Evolutionary conservation across 2,113 vertebrate species (phyloP).

Genomic region (Gavialis gangeticus): DNA sequence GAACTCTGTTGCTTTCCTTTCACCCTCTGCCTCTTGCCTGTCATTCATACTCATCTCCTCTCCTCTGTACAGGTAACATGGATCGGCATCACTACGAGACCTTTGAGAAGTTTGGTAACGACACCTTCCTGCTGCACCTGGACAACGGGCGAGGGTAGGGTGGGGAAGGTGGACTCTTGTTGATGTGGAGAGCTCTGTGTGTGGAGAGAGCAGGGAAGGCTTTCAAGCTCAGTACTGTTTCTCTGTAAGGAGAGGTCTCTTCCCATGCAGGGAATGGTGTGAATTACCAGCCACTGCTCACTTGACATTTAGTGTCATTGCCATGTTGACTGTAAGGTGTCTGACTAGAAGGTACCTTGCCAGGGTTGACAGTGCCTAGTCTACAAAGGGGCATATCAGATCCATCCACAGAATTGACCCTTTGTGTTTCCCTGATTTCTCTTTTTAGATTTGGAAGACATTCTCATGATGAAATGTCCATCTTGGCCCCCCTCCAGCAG

Average conservation of each 20-base stretch:
- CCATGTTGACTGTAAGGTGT: not conserved
- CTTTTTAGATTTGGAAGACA: conserved; percentile 84
- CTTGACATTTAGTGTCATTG: not conserved
- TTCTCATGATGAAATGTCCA: conserved; percentile 85
- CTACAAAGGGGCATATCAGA: not conserved
- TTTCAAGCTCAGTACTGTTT: not conserved
- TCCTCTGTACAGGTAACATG: conserved; percentile 82
- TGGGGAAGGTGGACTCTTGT: not conserved
- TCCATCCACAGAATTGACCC: not conserved
- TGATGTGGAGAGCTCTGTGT: not conserved
- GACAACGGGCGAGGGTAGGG: conserved; percentile 87
- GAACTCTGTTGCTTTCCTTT: not conserved
- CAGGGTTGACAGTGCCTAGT: not conserved
- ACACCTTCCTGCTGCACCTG: conserved; percentile 87
- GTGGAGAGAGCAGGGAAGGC: not conserved
- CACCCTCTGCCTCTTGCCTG: not conserved
- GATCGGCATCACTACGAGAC: conserved; percentile 90
- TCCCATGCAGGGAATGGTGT: not conserved
- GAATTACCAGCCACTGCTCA: not conserved
- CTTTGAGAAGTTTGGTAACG: conserved; percentile 89
- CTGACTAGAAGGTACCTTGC: not conserved
- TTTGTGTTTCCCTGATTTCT: not conserved
- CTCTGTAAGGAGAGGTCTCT: not conserved
- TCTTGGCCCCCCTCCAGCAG: conserved; percentile 83
- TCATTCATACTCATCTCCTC: not conserved